Conservation (phyloP, 92 coral and sea anemone species). For the Phymanthus crucifer region DNA sequence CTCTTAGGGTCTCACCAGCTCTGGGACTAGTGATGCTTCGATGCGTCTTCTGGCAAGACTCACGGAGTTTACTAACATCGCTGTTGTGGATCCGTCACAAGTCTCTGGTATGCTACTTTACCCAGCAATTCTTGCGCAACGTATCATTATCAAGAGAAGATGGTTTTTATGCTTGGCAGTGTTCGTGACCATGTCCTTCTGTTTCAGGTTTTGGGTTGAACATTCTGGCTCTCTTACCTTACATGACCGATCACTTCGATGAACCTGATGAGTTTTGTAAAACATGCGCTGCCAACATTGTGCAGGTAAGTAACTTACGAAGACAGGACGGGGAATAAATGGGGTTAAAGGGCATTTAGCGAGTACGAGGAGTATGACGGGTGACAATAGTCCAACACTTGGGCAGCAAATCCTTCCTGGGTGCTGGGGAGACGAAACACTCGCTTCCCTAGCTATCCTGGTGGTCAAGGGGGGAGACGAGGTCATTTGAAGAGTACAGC, state of each 20-base stretch:
- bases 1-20: constrained; percentile 87
- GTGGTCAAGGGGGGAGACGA: too few relatives aligned
- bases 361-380: too few relatives aligned
- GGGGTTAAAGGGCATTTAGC: too few relatives aligned
- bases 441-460: too few relatives aligned
- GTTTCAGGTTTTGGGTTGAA: constrained; percentile 83
- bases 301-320: constrained; percentile 74
- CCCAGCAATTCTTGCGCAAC: too few relatives aligned
- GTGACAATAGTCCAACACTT: too few relatives aligned
- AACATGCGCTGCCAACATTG: constrained; percentile 82
- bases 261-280: constrained; percentile 91
- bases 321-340: too few relatives aligned
- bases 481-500: too few relatives aligned
- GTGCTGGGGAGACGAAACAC: too few relatives aligned
- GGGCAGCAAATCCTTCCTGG: too few relatives aligned
- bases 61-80: constrained; percentile 76
- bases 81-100: constrained; percentile 89
- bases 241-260: constrained; percentile 88
- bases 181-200: neutral
- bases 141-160: neutral
- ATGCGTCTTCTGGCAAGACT: constrained; percentile 89
- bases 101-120: constrained; percentile 73
- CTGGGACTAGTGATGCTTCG: constrained; percentile 82
- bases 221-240: constrained; percentile 82
- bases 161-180: neutral